phyloP scores from a whole-genome alignment of 2,797 vertebrate genomes.

The Calcarius lapponicus region DNA sequence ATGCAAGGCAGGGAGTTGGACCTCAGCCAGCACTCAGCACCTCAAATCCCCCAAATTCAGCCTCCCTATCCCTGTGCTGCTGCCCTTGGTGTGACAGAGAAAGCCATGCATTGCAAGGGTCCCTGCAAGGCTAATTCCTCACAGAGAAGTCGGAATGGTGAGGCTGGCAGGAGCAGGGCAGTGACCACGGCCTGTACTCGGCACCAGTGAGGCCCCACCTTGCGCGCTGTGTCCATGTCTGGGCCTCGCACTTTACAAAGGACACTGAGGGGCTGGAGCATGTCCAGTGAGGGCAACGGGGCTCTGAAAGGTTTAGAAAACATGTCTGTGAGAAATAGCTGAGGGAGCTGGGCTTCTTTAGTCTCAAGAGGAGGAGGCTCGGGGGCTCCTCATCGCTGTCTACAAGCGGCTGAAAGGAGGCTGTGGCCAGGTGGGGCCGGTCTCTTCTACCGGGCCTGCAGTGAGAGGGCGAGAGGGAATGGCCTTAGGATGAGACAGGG shows the following conservation, averaged over 20 bases:
- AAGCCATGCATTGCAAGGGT: background rate
- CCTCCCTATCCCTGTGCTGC: background rate
- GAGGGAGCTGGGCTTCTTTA: background rate
- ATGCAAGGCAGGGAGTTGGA: fast-evolving
- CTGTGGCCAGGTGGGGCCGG: too few species aligned
- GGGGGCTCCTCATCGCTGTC: too few species aligned
- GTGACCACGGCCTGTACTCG: fast-evolving
- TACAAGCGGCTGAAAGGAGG: background rate
- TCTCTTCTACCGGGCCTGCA: background rate
- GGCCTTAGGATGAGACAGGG: background rate
- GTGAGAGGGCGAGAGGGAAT: background rate
- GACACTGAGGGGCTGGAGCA: fast-evolving
- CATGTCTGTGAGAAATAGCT: background rate
- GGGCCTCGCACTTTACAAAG: background rate
- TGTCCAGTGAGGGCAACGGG: background rate
- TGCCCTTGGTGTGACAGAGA: background rate
- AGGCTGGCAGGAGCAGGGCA: background rate
- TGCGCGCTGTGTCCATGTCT: background rate
- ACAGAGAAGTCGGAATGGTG: background rate
- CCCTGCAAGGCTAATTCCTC: background rate
- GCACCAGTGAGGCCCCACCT: background rate
- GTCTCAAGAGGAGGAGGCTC: background rate
- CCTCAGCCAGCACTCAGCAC: background rate
- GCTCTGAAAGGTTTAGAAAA: background rate
- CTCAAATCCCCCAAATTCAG: background rate